Percentiles rank a stretch among this genome's conserved stretches.
phyloP scores from a whole-genome alignment of 1,140 invertebrate genomes.

The Druon quercuslanigerum region DNA sequence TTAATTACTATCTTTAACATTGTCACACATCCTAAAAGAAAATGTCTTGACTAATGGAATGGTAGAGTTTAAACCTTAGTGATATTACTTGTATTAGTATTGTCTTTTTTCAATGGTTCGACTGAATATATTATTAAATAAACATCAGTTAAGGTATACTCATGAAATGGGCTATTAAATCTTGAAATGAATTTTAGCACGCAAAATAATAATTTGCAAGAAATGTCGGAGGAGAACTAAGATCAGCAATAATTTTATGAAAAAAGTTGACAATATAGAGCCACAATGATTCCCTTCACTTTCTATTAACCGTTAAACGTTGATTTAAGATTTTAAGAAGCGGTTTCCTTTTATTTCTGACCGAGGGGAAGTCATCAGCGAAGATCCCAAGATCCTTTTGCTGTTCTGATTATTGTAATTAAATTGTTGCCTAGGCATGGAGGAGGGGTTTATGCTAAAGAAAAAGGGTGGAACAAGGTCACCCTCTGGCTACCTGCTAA shows the following conservation, averaged over 20 bases:
- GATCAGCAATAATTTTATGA: slow-evolving; percentile 9
- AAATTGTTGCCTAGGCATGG: slow-evolving; percentile 57
- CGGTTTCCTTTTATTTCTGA: slow-evolving; percentile 59
- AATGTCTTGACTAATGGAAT: no score
- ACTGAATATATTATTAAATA: slow-evolving; percentile 5
- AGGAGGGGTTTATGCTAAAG: slow-evolving; percentile 48
- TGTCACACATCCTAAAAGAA: no score
- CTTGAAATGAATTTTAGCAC: background rate
- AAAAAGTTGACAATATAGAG: slow-evolving; percentile 17
- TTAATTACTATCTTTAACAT: no score
- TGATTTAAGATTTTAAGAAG: slow-evolving; percentile 58
- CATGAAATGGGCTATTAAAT: slow-evolving; percentile 15
- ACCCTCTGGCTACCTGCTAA: slow-evolving; percentile 57
- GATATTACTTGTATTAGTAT: background rate
- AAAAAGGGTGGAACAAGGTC: slow-evolving; percentile 50
- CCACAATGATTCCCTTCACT: background rate
- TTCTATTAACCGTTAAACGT: slow-evolving; percentile 52
- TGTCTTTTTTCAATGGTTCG: background rate
- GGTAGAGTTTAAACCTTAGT: no score
- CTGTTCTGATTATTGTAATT: slow-evolving; percentile 72
- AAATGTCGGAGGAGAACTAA: slow-evolving; percentile 2
- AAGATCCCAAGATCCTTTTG: slow-evolving; percentile 62
- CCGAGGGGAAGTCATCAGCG: slow-evolving; percentile 62
- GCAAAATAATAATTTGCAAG: slow-evolving; percentile 26
- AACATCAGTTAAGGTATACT: slow-evolving; percentile 8